Base-by-base conservation (phyloP, 1,140 invertebrate genomes). In the Chrysopa pallens region DNA sequence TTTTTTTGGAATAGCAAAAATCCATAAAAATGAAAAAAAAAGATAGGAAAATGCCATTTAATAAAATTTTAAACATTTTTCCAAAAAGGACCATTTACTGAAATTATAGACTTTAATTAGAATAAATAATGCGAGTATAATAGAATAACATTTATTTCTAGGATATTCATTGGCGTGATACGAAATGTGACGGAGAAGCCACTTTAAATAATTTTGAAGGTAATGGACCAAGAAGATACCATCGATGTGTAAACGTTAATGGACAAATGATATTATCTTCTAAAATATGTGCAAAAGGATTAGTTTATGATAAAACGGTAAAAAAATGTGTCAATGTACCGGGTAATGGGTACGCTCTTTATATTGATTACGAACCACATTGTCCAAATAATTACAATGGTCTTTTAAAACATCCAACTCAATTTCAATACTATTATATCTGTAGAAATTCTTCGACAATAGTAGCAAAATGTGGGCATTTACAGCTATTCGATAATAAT, bases 401-500 rank as follows among this genome's bases (percentile, higher is more conserved):
- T n/a, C 50, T 56, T 7, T 52, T 60, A 14, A 47, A 57, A 0
- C 59, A 61, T 48, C 60, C 60, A 29, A 56, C 59, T 27, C 54
- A 59, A 37, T 49, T 51, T 31, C 52, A 60, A 31, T 62, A 60
- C 40, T 62, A 62, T 36, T 62, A 61, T 31, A 52, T 62, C 5
- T 63, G 59, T 31, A 55, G 52, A 15, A 47, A 55, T 6, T 51
- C 56, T 48, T 53, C 47, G 23, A 57, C 62, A 4, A 51, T 62
- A 17, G 59, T 61, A 36, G 58, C 56, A 43, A 61, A 58, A 29
- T 62, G 61, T 29, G 52, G 51, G 28, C 48, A 50, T 9, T 40
- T 54, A 2, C 49, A 58, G 49, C 52, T 62, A 42, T 48, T n/a
- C 29, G 35, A 39, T 40, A 12, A 33, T 11, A 9, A 2, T 4